Conservation (phyloP, 2,113 vertebrate genomes). For the Pseudopipra pipra region DNA sequence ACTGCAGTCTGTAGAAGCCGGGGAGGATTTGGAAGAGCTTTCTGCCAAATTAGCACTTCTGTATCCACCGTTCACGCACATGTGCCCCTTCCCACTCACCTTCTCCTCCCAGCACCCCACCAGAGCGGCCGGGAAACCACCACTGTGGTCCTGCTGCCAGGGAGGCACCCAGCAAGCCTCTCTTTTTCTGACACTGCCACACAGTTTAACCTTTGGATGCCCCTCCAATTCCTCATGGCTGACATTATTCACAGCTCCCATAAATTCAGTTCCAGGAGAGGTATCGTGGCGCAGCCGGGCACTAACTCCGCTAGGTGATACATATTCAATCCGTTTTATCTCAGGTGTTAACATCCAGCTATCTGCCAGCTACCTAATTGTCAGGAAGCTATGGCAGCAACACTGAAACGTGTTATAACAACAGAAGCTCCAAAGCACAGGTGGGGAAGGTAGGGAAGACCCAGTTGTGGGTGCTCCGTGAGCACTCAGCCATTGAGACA, state of each 20-base stretch:
- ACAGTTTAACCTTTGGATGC: background rate
- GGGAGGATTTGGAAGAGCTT: conserved; percentile 25
- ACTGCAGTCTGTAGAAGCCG: conserved; percentile 21
- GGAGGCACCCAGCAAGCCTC: background rate
- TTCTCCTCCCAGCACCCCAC: background rate
- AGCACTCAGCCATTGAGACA: fast-evolving
- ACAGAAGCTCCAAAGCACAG: background rate
- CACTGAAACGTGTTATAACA: background rate
- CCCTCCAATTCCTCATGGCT: background rate
- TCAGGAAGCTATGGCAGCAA: background rate
- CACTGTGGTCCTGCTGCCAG: background rate
- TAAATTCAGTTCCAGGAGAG: background rate
- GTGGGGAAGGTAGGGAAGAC: background rate
- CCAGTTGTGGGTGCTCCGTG: background rate
- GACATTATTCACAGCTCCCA: background rate
- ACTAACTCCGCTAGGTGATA: background rate
- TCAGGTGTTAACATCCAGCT: background rate
- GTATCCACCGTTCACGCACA: fast-evolving
- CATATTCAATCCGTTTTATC: background rate
- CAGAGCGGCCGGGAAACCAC: fast-evolving
- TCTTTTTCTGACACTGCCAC: background rate
- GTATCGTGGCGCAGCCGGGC: fast-evolving
- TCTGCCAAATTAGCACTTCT: conserved; percentile 46
- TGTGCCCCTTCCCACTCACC: background rate
- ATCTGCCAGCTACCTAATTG: conserved; percentile 16